Percentiles rank a stretch among this genome's conserved stretches.
phyloP scores from a whole-genome alignment of 2,113 vertebrate species.

The Calidris pugnax region DNA sequence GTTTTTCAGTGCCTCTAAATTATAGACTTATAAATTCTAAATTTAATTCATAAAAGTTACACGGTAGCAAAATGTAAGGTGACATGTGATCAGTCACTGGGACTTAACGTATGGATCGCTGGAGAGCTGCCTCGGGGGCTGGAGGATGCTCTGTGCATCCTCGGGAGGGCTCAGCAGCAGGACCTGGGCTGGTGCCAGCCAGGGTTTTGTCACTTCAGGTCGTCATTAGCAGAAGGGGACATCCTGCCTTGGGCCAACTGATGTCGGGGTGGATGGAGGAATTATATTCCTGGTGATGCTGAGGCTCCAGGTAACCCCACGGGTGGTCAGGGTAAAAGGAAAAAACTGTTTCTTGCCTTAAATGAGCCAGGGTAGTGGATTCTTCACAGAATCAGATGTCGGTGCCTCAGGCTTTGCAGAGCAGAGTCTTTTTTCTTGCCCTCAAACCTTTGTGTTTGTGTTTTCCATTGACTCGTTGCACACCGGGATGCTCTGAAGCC shows the following conservation, averaged over 20 bases:
- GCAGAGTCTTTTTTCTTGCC: not conserved
- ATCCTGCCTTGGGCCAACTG: fast-evolving
- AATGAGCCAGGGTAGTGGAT: not conserved
- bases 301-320: not conserved
- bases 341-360: not conserved
- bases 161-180: not conserved
- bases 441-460: fast-evolving
- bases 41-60: not conserved
- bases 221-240: fast-evolving
- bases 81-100: not conserved
- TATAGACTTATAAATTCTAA: not conserved
- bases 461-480: not conserved
- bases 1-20: not conserved
- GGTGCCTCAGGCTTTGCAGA: not conserved
- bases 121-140: not conserved
- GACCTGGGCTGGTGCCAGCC: fast-evolving
- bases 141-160: fast-evolving
- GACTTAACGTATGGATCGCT: fast-evolving
- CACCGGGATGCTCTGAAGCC: fast-evolving
- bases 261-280: not conserved
- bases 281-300: not conserved
- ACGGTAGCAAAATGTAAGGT: not conserved
- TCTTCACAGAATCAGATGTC: not conserved
- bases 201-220: not conserved
- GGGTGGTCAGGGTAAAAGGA: not conserved